Evolutionary conservation across 2,113 vertebrate genomes (phyloP).

Genomic region (Dromiciops gliroides): DNA sequence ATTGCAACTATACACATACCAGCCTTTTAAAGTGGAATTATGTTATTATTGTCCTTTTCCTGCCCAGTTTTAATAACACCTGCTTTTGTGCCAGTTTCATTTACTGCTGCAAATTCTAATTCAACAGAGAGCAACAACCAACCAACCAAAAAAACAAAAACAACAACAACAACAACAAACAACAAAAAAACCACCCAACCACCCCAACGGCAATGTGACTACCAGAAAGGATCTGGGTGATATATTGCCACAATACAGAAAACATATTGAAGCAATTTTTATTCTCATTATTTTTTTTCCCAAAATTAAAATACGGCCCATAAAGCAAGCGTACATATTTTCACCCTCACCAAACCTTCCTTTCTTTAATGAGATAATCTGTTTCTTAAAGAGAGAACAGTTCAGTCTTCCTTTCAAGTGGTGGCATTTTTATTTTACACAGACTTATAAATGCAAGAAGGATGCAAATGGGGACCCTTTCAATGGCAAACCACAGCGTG

Average conservation of each 20-base stretch:
- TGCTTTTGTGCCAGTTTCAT: constrained; percentile 83
- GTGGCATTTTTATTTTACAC: constrained; percentile 81
- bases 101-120: constrained; percentile 81
- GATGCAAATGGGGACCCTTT: constrained; percentile 77
- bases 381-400: constrained; percentile 60
- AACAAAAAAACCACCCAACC: constrained; percentile 44
- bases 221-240: constrained; percentile 79
- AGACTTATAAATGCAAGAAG: constrained; percentile 59
- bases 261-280: constrained; percentile 84
- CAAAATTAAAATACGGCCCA: constrained; percentile 79
- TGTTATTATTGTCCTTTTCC: constrained; percentile 75
- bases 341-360: constrained; percentile 65
- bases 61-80: constrained; percentile 84
- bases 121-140: constrained; percentile 78
- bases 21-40: constrained; percentile 82
- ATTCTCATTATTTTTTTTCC: constrained; percentile 79
- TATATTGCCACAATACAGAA: constrained; percentile 81
- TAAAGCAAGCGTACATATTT: constrained; percentile 79
- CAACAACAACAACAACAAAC: constrained; percentile 43
- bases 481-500: constrained; percentile 55
- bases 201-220: constrained; percentile 63
- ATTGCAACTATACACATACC: constrained; percentile 77
- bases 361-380: constrained; percentile 80
- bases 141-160: too few relatives aligned
- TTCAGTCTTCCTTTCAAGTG: constrained; percentile 76